Evolutionary conservation across 2,113 vertebrate species (phyloP), one percentile per base, ranked within the genome.

Genomic region (Caretta caretta): DNA sequence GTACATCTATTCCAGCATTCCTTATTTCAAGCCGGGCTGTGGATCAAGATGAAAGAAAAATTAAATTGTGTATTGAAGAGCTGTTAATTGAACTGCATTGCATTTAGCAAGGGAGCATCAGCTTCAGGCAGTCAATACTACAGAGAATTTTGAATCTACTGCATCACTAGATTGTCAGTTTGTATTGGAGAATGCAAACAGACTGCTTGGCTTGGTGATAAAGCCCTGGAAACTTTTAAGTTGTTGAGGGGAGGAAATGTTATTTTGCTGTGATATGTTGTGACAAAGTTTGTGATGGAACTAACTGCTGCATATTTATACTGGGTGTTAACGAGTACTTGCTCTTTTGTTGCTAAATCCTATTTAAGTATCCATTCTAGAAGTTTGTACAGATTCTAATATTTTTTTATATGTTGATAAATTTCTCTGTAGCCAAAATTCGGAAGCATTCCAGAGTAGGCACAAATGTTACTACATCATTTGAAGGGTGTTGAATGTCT

Each of bases 41-140:
- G 98, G 98, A 98, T 98, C 98, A 98, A 99, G 98, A 99, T 98
- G 98, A 99, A 99, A 98, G 98, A 98, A 98, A 98, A 98, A 99
- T 98, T 98, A 99, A 99, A 98, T 98, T 98, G 98, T 98, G 89
- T 98, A 98, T 98, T 98, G 98, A 99, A 98, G 98, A 98, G 98
- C 98, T 97, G 98, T 98, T 99, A 99, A 99, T 99, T 98, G 98
- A 99, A 98, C 98, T 95, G 96, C 93, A 97, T 97, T 98, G 98
- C 98, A 98, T 99, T 99, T 98, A 98, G 97, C 98, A 75, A 97
- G 98, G 98, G 97, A 98, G 97, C 97, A 87, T 97, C 89, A 82
- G 98, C 97, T 98, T 87, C 93, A 95, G 97, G 98, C 98, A 97
- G 98, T 98, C 97, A 93, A 98, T 98, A 97, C 94, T 83, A 85